Evolutionary conservation across 2,888 invertebrate genomes (phyloP).

Genomic region (Pachymerium ferrugineum): DNA sequence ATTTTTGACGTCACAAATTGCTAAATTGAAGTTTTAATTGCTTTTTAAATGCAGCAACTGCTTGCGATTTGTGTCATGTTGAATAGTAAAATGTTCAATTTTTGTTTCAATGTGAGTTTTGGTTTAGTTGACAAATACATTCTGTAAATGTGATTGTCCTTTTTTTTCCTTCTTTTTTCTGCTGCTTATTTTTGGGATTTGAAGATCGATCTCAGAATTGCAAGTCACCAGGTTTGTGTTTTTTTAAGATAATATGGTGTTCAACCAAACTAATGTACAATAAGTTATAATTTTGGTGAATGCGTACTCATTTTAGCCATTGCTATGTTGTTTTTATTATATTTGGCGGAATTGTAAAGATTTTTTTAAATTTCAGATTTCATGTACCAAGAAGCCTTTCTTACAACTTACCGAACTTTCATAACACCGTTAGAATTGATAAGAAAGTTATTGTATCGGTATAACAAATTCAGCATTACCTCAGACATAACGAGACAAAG

Average conservation of each 20-base stretch:
- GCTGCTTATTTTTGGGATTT: conserved; percentile 33
- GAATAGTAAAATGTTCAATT: neutral
- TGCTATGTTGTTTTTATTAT: neutral
- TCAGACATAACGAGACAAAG: conserved; percentile 57
- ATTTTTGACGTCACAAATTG: too few relatives aligned
- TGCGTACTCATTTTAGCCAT: neutral
- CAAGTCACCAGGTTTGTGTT: conserved; percentile 31
- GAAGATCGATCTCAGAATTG: conserved; percentile 25
- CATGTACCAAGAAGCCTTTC: conserved; percentile 94
- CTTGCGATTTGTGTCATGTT: neutral
- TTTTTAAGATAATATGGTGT: too few relatives aligned
- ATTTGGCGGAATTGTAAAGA: neutral
- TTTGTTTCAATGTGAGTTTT: neutral
- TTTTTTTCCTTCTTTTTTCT: neutral
- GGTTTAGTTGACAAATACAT: neutral
- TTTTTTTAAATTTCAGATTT: conserved; percentile 59
- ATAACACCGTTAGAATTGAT: conserved; percentile 80
- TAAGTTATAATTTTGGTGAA: neutral
- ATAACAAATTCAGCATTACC: conserved; percentile 67
- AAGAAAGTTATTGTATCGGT: conserved; percentile 73
- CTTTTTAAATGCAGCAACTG: too few relatives aligned
- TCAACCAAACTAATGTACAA: too few relatives aligned
- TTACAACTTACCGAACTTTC: conserved; percentile 95
- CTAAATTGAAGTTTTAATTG: too few relatives aligned
- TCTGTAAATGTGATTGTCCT: neutral